Conservation (phyloP, 2,113 vertebrate genomes). For the Corythoichthys haematopterus region DNA sequence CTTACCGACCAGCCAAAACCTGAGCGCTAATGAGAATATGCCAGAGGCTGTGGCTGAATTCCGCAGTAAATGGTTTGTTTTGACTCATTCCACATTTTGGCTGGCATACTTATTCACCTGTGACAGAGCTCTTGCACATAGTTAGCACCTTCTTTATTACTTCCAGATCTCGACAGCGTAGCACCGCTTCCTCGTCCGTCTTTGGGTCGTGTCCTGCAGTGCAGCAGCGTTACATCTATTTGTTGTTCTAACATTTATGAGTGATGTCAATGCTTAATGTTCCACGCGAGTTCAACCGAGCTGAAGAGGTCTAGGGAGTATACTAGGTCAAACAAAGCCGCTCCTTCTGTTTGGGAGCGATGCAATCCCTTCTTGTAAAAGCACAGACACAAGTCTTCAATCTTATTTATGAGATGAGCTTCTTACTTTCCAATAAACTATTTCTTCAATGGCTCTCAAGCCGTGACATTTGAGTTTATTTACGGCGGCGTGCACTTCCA, state of each 20-base stretch:
- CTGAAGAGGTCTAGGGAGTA: neutral
- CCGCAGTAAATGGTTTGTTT: slow-evolving; percentile 27
- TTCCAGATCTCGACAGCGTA: neutral
- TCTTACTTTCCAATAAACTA: slow-evolving; percentile 35
- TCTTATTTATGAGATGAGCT: slow-evolving; percentile 29
- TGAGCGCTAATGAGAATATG: slow-evolving; percentile 43
- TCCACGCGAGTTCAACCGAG: neutral
- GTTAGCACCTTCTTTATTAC: slow-evolving; percentile 2
- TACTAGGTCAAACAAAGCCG: neutral
- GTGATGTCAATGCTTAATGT: neutral
- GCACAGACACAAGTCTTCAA: slow-evolving; percentile 3
- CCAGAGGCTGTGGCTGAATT: slow-evolving; percentile 26
- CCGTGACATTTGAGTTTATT: slow-evolving; percentile 43
- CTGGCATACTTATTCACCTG: slow-evolving; percentile 2
- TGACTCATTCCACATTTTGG: slow-evolving; percentile 24
- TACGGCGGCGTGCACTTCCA: slow-evolving; percentile 49
- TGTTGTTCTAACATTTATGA: neutral
- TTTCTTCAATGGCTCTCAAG: slow-evolving; percentile 20
- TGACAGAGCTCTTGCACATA: neutral
- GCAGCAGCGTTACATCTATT: neutral
- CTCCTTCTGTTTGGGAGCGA: neutral
- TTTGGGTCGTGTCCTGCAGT: neutral
- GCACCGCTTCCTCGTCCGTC: neutral
- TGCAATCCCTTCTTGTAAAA: neutral
- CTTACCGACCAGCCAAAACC: slow-evolving; percentile 37